Conservation (phyloP, 2,113 vertebrate genomes). For the Salvelinus fontinalis region DNA sequence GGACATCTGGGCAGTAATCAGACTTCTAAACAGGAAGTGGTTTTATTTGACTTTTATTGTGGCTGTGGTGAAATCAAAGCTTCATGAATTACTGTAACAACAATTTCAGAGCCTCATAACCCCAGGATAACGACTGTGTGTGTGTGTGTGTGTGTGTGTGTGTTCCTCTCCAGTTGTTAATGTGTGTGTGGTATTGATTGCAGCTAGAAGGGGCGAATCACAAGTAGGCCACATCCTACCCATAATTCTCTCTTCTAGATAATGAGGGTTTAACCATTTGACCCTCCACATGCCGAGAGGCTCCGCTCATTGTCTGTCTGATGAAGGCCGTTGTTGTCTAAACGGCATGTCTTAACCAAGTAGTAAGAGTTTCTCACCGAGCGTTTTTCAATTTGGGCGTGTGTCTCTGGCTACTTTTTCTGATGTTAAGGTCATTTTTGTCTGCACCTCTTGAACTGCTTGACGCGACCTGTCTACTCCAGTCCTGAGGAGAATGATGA, state of each 20-base stretch:
- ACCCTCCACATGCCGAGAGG: conserved; percentile 57
- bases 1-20: conserved; percentile 68
- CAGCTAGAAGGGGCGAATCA: conserved; percentile 59
- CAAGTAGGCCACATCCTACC: conserved; percentile 40
- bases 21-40: conserved; percentile 68
- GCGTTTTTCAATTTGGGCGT: too few species aligned
- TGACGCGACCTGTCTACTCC: too few species aligned
- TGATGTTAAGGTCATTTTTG: too few species aligned
- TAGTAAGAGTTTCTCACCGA: too few species aligned
- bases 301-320: conserved; percentile 6
- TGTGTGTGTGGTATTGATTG: conserved; percentile 63
- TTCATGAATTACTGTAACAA: conserved; percentile 52
- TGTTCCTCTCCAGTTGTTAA: conserved; percentile 37
- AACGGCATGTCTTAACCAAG: too few species aligned
- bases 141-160: conserved; percentile 38
- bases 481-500: too few species aligned
- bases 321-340: too few species aligned
- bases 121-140: conserved; percentile 57
- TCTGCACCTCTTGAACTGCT: too few species aligned
- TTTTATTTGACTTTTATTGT: conserved; percentile 51
- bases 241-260: conserved; percentile 49
- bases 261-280: conserved; percentile 69
- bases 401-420: too few species aligned
- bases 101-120: conserved; percentile 51
- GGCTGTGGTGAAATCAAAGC: conserved; percentile 54